These are phyloP conservation scores for Leucosticte australis DNA, from an alignment of 2,113 vertebrate genomes.

Conservation along the genomic window DNA sequence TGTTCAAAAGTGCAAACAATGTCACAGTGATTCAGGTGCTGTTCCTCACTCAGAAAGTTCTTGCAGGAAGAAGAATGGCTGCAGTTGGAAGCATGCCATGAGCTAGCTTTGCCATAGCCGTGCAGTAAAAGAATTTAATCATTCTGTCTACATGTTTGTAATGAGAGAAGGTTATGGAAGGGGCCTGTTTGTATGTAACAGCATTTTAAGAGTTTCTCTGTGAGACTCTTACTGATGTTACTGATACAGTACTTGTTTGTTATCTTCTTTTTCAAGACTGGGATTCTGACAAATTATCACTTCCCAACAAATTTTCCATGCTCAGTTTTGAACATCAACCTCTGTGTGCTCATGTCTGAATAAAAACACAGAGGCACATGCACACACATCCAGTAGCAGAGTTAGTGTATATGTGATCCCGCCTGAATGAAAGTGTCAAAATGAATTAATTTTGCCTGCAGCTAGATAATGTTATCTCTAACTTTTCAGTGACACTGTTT, in stretches of 20 bases:
- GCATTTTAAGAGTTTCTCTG: not conserved
- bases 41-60: not conserved
- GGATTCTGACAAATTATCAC: constrained; percentile 15
- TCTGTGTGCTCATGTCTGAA: not conserved
- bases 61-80: not conserved
- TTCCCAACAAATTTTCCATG: not conserved
- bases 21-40: not conserved
- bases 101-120: not conserved
- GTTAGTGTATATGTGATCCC: not conserved
- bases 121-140: not conserved
- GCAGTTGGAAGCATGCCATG: not conserved
- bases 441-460: constrained; percentile 35
- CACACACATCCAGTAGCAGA: not conserved
- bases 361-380: not conserved
- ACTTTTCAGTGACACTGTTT: constrained; percentile 8
- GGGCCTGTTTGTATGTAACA: not conserved
- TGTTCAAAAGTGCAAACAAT: not conserved
- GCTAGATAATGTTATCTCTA: not conserved
- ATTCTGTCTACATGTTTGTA: not conserved
- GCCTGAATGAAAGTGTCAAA: constrained; percentile 14
- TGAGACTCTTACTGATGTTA: not conserved
- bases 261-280: not conserved
- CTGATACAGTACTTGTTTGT: not conserved
- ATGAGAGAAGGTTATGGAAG: not conserved
- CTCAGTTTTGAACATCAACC: not conserved